Conservation (phyloP, 1,140 invertebrate species). For the Galleria mellonella region DNA sequence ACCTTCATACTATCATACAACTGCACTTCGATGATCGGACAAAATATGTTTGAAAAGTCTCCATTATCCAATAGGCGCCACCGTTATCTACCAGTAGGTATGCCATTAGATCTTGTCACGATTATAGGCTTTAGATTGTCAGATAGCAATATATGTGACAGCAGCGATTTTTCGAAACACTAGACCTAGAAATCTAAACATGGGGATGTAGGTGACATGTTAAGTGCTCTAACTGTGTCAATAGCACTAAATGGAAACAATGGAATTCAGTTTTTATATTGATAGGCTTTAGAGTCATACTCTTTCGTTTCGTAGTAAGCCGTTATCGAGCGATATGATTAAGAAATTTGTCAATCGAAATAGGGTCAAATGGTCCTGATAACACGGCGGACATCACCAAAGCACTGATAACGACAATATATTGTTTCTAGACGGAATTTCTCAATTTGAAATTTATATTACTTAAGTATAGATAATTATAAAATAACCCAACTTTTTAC, state of each 20-base stretch:
- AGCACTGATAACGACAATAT: no score
- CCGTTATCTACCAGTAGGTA: no score
- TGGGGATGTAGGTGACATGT: slow-evolving; percentile 29
- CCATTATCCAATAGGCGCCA: no score
- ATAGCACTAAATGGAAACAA: slow-evolving; percentile 18
- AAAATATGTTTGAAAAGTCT: no score
- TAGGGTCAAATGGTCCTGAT: slow-evolving; percentile 46
- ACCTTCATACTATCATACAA: no score
- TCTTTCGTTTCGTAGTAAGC: slow-evolving; percentile 3
- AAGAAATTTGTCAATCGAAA: slow-evolving; percentile 40
- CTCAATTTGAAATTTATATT: no score
- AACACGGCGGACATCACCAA: neutral
- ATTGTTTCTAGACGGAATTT: no score
- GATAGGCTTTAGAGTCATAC: slow-evolving; percentile 13
- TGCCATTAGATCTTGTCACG: no score
- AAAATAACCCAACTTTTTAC: no score
- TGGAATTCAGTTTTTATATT: slow-evolving; percentile 19
- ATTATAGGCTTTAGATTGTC: no score
- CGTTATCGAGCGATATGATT: slow-evolving; percentile 41
- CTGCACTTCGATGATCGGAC: no score
- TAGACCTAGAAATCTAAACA: slow-evolving; percentile 23
- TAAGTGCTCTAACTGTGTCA: slow-evolving; percentile 34
- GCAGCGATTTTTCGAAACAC: slow-evolving; percentile 8
- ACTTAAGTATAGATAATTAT: no score
- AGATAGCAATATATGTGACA: slow-evolving; percentile 10